Evolutionary conservation across 2,888 invertebrate species (phyloP), one percentile per base, ranked within the genome.

Genomic region (Polietes domitor): DNA sequence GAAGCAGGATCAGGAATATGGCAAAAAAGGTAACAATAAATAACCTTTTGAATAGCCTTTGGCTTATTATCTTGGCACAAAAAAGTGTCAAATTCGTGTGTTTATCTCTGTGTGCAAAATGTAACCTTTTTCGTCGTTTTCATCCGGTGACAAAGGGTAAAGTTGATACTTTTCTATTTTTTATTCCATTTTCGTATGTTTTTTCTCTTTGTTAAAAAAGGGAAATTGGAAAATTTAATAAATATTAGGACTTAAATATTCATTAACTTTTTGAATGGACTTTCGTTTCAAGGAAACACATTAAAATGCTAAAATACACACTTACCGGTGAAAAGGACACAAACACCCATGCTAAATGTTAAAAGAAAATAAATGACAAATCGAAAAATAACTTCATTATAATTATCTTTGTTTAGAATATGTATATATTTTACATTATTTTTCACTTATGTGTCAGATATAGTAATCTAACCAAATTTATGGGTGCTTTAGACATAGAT

Each of bases 41-140:
- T 50, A 50, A 70, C 70, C 70, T 70, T 50, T 47, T 50, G 1
- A n/a, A 63, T 78, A 19, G 53, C 72, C 72, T 43, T 12, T 72
- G 65, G 72, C 72, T 72, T 55, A 17, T 78, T 73, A 63, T 78
- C 53, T 73, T 26, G n/a, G n/a, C 55, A 21, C 55, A n/a, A 55
- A 72, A 78, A 65, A 78, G 78, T 78, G 78, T 73, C 78, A 78
- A 78, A 78, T 65, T 65, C 65, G 78, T 78, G 78, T 78, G 78
- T 72, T 78, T 78, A 77, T 76, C 76, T 76, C 61, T 5, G 61
- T 28, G 61, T 61, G 61, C 28, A 61, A 61, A 28, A 61, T 28
- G 32, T 32, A 47, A 19, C 63, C 63, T 70, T 43, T 32, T 65
- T 68, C 65, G 3, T 24, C 47, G 5, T 47, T 63, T 53, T 63